A percentile compares a stretch with the other conserved stretches of the same genome.
These are phyloP conservation scores for Dioctria rufipes DNA, from an alignment of 2,888 invertebrate species.

Conservation along the genomic window DNA sequence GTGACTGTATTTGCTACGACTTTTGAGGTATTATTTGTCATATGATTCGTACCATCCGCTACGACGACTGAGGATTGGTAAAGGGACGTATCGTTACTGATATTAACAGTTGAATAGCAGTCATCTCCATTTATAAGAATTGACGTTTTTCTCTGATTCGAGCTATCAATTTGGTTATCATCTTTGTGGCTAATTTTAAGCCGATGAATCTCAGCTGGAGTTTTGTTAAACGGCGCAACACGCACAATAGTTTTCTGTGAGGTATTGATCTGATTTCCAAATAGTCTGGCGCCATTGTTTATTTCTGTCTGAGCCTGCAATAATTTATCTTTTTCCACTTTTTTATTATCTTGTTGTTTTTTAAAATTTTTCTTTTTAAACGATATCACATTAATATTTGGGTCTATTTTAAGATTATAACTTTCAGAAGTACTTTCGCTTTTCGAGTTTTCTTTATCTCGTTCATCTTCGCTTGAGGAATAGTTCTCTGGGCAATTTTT, in stretches of 20 bases:
- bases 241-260: conserved; percentile 72
- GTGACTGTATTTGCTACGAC: conserved; percentile 74
- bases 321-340: conserved; percentile 49
- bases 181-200: conserved; percentile 75
- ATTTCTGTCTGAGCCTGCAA: conserved; percentile 57
- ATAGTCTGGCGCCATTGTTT: conserved; percentile 55
- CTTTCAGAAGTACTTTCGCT: conserved; percentile 9
- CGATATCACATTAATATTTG: conserved; percentile 48
- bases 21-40: conserved; percentile 59
- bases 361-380: conserved; percentile 27
- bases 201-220: conserved; percentile 72
- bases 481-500: conserved; percentile 12
- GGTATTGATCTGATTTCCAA: conserved; percentile 55
- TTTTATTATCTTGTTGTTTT: conserved; percentile 23
- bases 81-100: conserved; percentile 78
- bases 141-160: conserved; percentile 77
- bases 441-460: conserved; percentile 30
- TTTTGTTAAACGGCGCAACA: conserved; percentile 70
- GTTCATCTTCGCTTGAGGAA: not conserved
- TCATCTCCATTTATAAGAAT: conserved; percentile 83
- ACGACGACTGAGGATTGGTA: conserved; percentile 84
- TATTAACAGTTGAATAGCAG: conserved; percentile 83
- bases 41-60: conserved; percentile 72
- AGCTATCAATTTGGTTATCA: conserved; percentile 64
- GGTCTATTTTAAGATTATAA: conserved; percentile 36